phyloP scores from a whole-genome alignment of 2,797 vertebrate genomes.

The Schizothorax lantsangensis region DNA sequence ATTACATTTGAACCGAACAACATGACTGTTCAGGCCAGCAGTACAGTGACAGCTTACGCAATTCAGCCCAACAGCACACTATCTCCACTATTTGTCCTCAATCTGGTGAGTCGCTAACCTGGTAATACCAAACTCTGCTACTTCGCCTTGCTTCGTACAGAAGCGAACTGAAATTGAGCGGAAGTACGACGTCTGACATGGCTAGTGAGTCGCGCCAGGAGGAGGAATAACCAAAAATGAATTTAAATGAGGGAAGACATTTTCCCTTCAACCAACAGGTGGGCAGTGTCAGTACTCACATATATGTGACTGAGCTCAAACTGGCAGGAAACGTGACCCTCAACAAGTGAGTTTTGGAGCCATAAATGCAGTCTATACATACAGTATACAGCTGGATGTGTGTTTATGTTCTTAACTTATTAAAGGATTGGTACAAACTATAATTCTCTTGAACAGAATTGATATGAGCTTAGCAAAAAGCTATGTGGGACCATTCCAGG shows the following conservation, averaged over 20 bases:
- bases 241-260: not conserved
- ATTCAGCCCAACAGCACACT: constrained; percentile 76
- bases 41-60: constrained; percentile 73
- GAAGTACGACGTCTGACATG: too few species aligned
- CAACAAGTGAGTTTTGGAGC: constrained; percentile 73
- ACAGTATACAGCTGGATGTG: not conserved
- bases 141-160: too few species aligned
- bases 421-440: not conserved
- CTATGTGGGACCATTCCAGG: constrained; percentile 78
- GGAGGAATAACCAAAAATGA: not conserved
- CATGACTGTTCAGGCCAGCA: constrained; percentile 60
- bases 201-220: constrained; percentile 60
- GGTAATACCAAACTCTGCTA: too few species aligned
- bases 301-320: constrained; percentile 68
- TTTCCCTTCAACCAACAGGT: constrained; percentile 62
- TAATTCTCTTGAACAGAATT: constrained; percentile 66
- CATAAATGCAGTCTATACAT: not conserved
- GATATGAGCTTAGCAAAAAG: constrained; percentile 71
- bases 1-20: constrained; percentile 69
- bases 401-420: not conserved
- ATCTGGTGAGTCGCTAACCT: constrained; percentile 68
- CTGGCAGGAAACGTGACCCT: constrained; percentile 71
- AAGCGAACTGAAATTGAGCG: too few species aligned
- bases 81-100: constrained; percentile 75
- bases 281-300: constrained; percentile 68